A percentile compares a stretch with the other conserved stretches of the same genome.
These are phyloP conservation scores for Zootermopsis nevadensis DNA, from an alignment of 2,888 invertebrate genomes.

Conservation along the genomic window DNA sequence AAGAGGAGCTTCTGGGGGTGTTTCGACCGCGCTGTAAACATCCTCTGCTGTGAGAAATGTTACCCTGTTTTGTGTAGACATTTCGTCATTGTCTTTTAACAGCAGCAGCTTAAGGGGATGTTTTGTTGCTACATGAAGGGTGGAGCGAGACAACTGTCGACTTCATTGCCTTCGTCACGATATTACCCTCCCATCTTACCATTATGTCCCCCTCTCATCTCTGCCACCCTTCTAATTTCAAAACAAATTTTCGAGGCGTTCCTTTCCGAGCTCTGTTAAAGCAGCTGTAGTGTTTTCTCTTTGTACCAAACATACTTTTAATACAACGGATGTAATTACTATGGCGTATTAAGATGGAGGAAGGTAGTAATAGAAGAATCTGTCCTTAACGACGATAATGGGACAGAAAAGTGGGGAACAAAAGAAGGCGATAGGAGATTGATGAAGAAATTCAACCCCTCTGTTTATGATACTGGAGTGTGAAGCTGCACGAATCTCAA, in stretches of 20 bases:
- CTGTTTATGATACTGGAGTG: not conserved
- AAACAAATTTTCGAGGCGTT: not conserved
- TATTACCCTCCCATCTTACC: not conserved
- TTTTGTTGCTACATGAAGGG: not conserved
- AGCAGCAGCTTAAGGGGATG: slow-evolving; percentile 1
- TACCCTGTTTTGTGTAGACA: not conserved
- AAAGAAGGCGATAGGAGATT: not conserved
- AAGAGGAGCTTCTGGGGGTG: not conserved
- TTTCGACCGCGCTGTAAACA: not conserved
- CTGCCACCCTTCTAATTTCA: not conserved
- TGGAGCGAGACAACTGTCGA: slow-evolving; percentile 3
- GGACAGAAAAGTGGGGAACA: not conserved
- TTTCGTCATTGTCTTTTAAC: slow-evolving; percentile 26
- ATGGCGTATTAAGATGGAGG: not conserved
- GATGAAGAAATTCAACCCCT: not conserved
- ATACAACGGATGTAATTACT: not conserved
- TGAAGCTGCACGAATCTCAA: not conserved
- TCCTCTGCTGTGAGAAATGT: not conserved
- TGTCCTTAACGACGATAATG: not conserved
- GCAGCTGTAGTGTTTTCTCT: not conserved
- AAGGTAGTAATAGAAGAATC: not conserved
- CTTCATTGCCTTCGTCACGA: slow-evolving; percentile 29
- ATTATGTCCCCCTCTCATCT: not conserved
- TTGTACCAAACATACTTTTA: not conserved
- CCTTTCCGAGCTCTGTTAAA: not conserved